These are phyloP conservation scores for Coreius guichenoti DNA, from an alignment of 2,797 vertebrate genomes.

Conservation along the genomic window DNA sequence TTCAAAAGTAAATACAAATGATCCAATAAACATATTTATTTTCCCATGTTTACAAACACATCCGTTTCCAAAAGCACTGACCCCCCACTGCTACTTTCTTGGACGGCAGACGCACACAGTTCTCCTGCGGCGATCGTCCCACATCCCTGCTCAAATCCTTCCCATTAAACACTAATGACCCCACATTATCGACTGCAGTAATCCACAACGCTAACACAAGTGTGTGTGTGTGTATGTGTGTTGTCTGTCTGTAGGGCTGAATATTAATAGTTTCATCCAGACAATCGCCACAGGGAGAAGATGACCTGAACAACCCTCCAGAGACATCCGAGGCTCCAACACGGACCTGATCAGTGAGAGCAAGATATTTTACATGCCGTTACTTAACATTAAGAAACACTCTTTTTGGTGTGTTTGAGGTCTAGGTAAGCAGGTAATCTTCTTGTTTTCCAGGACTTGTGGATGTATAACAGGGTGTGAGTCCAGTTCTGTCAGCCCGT, in stretches of 20 bases:
- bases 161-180: conserved; percentile 73
- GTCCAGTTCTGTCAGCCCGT: conserved; percentile 54
- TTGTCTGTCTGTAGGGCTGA: conserved; percentile 62
- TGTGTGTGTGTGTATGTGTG: conserved; percentile 49
- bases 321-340: neutral
- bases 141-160: conserved; percentile 21
- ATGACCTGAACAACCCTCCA: conserved; percentile 49
- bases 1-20: neutral
- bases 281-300: conserved; percentile 31
- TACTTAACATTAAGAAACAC: neutral
- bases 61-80: neutral
- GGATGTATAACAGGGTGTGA: too few species aligned
- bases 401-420: too few species aligned
- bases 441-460: too few species aligned
- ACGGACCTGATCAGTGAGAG: neutral
- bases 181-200: conserved; percentile 64
- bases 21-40: conserved; percentile 10
- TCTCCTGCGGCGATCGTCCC: conserved; percentile 38
- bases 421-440: neutral
- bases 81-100: conserved; percentile 21
- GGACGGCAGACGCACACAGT: neutral
- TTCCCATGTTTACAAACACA: neutral
- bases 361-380: neutral
- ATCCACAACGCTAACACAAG: conserved; percentile 72
- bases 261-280: conserved; percentile 65